A percentile compares a stretch with the other conserved stretches of the same genome.
Evolutionary conservation across 2,797 vertebrate genomes (phyloP).

Genomic region (Ispidina picta): DNA sequence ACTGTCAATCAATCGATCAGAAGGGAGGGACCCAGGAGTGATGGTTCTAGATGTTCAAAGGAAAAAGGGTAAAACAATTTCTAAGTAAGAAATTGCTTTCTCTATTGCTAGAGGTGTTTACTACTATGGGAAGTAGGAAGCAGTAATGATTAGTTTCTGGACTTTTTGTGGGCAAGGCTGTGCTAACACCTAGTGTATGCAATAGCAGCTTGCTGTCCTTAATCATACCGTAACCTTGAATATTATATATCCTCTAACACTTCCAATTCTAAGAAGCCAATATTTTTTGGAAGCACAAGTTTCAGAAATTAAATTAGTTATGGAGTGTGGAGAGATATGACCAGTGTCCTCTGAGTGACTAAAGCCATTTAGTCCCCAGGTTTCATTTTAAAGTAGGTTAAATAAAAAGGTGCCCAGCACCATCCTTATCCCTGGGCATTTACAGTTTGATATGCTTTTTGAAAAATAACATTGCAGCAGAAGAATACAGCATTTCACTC

Average conservation of each 20-base stretch:
- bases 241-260: constrained; percentile 45
- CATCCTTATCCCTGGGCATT: background rate
- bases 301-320: constrained; percentile 42
- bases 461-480: background rate
- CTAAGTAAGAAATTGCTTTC: constrained; percentile 62
- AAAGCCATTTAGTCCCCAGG: background rate
- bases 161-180: constrained; percentile 23
- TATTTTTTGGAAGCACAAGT: constrained; percentile 23
- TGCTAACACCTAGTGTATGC: constrained; percentile 13
- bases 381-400: constrained; percentile 23
- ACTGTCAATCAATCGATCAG: constrained; percentile 52
- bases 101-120: constrained; percentile 25
- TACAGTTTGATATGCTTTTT: background rate
- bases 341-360: constrained; percentile 1
- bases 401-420: constrained; percentile 15
- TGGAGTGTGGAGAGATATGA: constrained; percentile 13
- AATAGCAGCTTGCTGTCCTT: constrained; percentile 45
- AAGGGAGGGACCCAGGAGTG: constrained; percentile 35
- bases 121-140: constrained; percentile 52
- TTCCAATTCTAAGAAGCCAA: constrained; percentile 47
- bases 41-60: constrained; percentile 45
- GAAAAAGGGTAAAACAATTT: constrained; percentile 71
- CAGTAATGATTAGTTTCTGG: constrained; percentile 63
- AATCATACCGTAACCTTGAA: constrained; percentile 61
- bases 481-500: background rate